Base-by-base conservation (phyloP, 2,113 vertebrate genomes). In the Aegithalos caudatus region DNA sequence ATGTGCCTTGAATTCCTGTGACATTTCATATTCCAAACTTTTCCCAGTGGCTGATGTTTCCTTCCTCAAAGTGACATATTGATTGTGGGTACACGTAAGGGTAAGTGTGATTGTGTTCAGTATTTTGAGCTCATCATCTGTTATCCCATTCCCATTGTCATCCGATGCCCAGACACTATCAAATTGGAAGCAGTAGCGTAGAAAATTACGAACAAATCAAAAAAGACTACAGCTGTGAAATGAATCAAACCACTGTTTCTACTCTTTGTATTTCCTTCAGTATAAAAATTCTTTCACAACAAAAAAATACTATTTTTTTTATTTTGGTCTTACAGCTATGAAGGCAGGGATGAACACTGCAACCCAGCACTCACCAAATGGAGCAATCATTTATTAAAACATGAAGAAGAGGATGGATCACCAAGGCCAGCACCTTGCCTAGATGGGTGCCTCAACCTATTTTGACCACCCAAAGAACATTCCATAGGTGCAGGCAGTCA, bases 121-220 rank as follows among this genome's bases (percentile, higher is more conserved):
- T 94, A 33, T 90, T 97, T 96, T 88, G 95, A 97, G 95, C 96
- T 98, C 96, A 95, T 98, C 97, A 96, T 98, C 98, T 91, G 92
- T 97, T 97, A 97, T 94, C 95, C 96, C 94, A 64, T 96, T 97
- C 94, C 92, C 96, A 94, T 95, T 97, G 97, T 98, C 98, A 98
- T 97, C 98, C 4, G 1, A 86, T 85, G 73, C 88, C 97, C 97
- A 97, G 96, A 92, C 96, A 91, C 88, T 96, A 97, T 97, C 97
- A 98, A 96, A 98, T 97, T 97, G 97, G 97, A 98, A 97, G 95
- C 97, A 98, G 92, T 89, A 98, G 97, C 85, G 83, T 97, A 98
- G 96, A 98, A 98, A 98, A 98, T 97, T 96, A 98, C 15, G 22
- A 97, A 96, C 96, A 98, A 98, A 98, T 98, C 95, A 97, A 94